Evolutionary conservation across 2,113 vertebrate species (phyloP).

Genomic region (Hydrochoerus hydrochaeris): DNA sequence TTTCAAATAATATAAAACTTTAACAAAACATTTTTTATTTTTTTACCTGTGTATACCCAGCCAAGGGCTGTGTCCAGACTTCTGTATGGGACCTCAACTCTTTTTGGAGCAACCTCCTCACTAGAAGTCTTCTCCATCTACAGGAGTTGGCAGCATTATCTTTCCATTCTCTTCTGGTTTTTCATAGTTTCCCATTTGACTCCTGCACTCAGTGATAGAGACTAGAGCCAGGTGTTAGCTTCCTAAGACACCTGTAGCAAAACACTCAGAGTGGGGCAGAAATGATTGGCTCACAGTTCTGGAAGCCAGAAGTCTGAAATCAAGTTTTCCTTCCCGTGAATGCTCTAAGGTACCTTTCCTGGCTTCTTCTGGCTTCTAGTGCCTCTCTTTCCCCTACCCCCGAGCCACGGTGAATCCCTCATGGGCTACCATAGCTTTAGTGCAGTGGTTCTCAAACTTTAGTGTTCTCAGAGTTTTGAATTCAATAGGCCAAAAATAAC

Average conservation of each 20-base stretch:
- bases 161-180: not conserved
- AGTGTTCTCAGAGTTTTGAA: not conserved
- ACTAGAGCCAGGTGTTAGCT: not conserved
- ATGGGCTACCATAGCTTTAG: not conserved
- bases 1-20: not conserved
- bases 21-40: not conserved
- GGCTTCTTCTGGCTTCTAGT: not conserved
- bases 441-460: not conserved
- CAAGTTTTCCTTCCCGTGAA: not conserved
- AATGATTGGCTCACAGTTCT: not conserved
- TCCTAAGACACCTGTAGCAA: not conserved
- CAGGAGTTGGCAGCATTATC: not conserved
- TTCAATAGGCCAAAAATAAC: not conserved
- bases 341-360: fast-evolving
- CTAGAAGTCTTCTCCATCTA: not conserved
- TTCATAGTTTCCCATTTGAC: not conserved
- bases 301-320: not conserved
- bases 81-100: not conserved
- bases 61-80: not conserved
- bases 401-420: not conserved
- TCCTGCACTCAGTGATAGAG: not conserved
- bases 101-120: not conserved
- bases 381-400: not conserved
- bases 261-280: not conserved
- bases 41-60: not conserved